A percentile compares a stretch with the other conserved stretches of the same genome.
These are phyloP conservation scores for Zosterops japonicus DNA, from an alignment of 2,113 vertebrate genomes.

Conservation along the genomic window DNA sequence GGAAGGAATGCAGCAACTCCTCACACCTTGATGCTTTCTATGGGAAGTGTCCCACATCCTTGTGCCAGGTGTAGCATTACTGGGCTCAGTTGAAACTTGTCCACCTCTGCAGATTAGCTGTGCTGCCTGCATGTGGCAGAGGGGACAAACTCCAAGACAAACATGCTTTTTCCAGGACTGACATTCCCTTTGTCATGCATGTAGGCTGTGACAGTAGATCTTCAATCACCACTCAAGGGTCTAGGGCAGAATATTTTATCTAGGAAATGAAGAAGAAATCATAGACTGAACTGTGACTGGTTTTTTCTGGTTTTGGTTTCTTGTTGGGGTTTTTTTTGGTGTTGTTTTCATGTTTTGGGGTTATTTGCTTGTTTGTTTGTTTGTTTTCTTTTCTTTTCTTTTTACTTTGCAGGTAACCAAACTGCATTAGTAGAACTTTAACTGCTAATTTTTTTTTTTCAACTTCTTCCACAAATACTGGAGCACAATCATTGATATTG, in stretches of 20 bases:
- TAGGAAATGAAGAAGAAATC: background rate
- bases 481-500: background rate
- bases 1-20: slow-evolving; percentile 14
- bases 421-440: background rate
- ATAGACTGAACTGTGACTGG: background rate
- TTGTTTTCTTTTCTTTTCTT: too few relatives aligned
- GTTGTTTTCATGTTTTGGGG: too few relatives aligned
- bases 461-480: background rate
- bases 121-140: background rate
- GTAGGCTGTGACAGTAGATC: background rate
- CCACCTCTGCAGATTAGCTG: background rate
- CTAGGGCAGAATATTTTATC: background rate
- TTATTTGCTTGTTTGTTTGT: too few relatives aligned
- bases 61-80: background rate
- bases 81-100: background rate
- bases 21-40: background rate
- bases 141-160: background rate
- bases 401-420: background rate
- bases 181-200: rapidly evolving
- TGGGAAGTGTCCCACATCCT: background rate
- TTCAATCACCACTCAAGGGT: background rate
- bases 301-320: background rate
- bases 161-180: background rate
- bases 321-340: background rate
- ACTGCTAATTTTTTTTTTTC: background rate